Evolutionary conservation across 2,888 invertebrate genomes (phyloP).

Genomic region (Lasioglossum marginatum): DNA sequence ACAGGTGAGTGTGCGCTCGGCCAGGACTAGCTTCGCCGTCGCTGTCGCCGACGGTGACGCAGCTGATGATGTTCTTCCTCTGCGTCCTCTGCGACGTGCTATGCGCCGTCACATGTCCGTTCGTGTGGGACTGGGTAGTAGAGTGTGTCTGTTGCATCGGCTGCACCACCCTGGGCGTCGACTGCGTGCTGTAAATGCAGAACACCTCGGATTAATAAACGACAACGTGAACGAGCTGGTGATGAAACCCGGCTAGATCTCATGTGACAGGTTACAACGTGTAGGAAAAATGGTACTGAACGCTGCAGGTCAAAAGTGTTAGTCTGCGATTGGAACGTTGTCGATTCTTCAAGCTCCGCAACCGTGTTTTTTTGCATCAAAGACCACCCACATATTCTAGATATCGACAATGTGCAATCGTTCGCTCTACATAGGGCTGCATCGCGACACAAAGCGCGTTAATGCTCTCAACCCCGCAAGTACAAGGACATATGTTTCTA

Average conservation of each 20-base stretch:
- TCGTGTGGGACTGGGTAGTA: constrained; percentile 73
- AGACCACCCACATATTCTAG: constrained; percentile 26
- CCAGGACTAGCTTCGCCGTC: constrained; percentile 89
- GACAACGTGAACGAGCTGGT: background rate
- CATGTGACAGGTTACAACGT: constrained; percentile 6
- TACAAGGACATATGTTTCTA: background rate
- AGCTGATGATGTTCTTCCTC: constrained; percentile 91
- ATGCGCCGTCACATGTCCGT: constrained; percentile 67
- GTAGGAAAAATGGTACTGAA: constrained; percentile 32
- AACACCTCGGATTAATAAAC: background rate
- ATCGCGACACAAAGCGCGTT: background rate
- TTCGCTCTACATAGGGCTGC: background rate
- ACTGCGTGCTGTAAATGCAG: constrained; percentile 77
- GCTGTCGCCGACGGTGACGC: constrained; percentile 91
- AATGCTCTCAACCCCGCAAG: background rate
- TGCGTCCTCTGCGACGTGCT: constrained; percentile 81
- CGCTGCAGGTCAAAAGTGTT: constrained; percentile 50
- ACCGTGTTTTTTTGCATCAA: constrained; percentile 39
- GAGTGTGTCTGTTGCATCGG: constrained; percentile 77
- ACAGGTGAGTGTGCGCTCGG: constrained; percentile 83
- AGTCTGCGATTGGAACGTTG: constrained; percentile 57
- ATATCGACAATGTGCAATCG: background rate
- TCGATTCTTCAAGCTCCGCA: constrained; percentile 68
- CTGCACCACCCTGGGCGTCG: constrained; percentile 80
- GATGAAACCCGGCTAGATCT: background rate